A percentile compares a stretch with the other conserved stretches of the same genome.
phyloP scores from a whole-genome alignment of 2,113 vertebrate species.

The Symphodus melops region DNA sequence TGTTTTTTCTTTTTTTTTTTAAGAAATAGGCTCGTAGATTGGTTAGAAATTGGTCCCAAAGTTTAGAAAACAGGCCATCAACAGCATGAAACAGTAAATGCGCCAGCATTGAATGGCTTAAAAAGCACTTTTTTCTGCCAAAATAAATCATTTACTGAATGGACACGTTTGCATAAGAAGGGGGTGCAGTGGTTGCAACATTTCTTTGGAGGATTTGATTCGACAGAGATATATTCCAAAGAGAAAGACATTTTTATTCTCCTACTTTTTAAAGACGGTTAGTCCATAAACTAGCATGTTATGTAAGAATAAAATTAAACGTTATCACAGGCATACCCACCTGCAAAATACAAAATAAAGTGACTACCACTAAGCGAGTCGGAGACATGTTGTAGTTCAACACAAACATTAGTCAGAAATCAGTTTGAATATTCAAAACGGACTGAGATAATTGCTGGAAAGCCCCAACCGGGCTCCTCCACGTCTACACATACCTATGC shows the following conservation, averaged over 20 bases:
- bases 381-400: constrained; percentile 83
- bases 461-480: constrained; percentile 41
- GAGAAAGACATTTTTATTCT: constrained; percentile 43
- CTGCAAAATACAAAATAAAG: constrained; percentile 79
- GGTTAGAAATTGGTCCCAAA: constrained; percentile 61
- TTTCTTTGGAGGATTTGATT: constrained; percentile 52
- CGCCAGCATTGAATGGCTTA: constrained; percentile 35
- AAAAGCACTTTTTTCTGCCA: constrained; percentile 55
- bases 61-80: constrained; percentile 50
- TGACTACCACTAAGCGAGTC: constrained; percentile 88
- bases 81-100: constrained; percentile 43
- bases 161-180: constrained; percentile 57
- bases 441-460: constrained; percentile 69
- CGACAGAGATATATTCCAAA: constrained; percentile 30
- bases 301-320: constrained; percentile 87
- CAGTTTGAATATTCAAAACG: constrained; percentile 77
- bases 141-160: constrained; percentile 20
- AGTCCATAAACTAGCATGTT: constrained; percentile 61
- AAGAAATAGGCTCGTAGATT: background rate
- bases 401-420: constrained; percentile 87
- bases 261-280: constrained; percentile 58
- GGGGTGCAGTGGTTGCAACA: constrained; percentile 38
- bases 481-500: constrained; percentile 73
- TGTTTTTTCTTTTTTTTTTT: background rate
- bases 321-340: constrained; percentile 87